A percentile compares a stretch with the other conserved stretches of the same genome.
phyloP scores from a whole-genome alignment of 2,888 invertebrate species.

The Drosophila koepferae region DNA sequence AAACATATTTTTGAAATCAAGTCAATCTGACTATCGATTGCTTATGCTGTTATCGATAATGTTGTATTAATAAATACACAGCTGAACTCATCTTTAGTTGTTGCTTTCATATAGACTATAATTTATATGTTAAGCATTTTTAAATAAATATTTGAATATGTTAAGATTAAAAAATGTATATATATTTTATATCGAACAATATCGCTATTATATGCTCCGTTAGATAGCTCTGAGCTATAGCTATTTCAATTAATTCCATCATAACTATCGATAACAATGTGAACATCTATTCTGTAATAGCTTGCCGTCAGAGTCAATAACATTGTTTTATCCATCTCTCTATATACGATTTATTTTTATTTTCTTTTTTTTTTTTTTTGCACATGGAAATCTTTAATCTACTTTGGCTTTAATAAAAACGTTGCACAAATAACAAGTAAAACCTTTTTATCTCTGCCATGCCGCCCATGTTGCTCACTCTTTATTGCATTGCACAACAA shows the following conservation, averaged over 20 bases:
- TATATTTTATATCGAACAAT: too few relatives aligned
- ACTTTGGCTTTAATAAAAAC: constrained; percentile 26
- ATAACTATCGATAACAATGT: not conserved
- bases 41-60: too few relatives aligned
- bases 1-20: too few relatives aligned
- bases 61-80: too few relatives aligned
- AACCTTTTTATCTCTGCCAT: constrained; percentile 16
- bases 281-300: not conserved
- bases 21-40: too few relatives aligned
- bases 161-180: too few relatives aligned
- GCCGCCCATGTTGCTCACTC: not conserved
- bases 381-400: constrained; percentile 10
- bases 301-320: not conserved
- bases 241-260: not conserved
- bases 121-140: too few relatives aligned
- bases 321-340: too few relatives aligned
- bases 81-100: too few relatives aligned
- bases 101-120: not conserved
- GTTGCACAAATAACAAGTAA: constrained; percentile 17
- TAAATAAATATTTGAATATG: too few relatives aligned
- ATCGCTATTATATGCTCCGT: too few relatives aligned
- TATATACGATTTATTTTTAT: not conserved
- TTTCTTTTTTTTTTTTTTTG: not conserved
- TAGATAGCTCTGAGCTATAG: not conserved
- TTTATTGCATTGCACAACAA: constrained; percentile 21